Evolutionary conservation across 2,888 invertebrate genomes (phyloP), one percentile per base, ranked within the genome.

Genomic region (Alsophila aescularia): DNA sequence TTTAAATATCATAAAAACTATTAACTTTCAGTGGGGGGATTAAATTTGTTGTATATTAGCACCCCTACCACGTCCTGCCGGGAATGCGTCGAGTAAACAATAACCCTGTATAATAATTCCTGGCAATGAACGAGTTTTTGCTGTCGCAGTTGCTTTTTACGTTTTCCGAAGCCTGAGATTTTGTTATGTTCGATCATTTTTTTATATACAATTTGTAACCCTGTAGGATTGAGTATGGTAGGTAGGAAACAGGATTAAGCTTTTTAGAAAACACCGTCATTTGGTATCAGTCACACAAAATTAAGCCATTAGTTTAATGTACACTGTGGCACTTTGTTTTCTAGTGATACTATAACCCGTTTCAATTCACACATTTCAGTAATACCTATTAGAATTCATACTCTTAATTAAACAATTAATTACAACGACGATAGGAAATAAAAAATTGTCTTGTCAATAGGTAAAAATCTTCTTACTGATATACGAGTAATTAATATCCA

Each of bases 201-300:
- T 53, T 47, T 42, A 2, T 24, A 8, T 24, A 42, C 49, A 41
- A 39, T 52, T 32, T 12, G 34, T 54, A 58, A 63, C 60, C 31
- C 8, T 31, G 42, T 54, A 43, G 48, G 60, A 49, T 60, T 72
- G 67, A 56, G 53, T 66, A 60, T 69, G 57, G 61, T 40, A 60
- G 60, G 64, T 65, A 62, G 59, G 58, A 60, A 58, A 56, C 55
- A 48, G 36, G 52, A 52, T 53, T 24, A 60, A 66, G 80, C 83
- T 85, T 87, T 54, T 60, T 82, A 83, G 81, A 70, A 34, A 65
- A 78, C 87, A 84, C 85, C 74, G 75, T 78, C 83, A 86, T 83
- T 66, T 79, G 70, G 68, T 69, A 72, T 73, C 72, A 76, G 64
- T 55, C 58, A 60, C 58, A 61, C 68, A 10, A 42, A 45, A 31